phyloP scores from a whole-genome alignment of 2,797 vertebrate species.

The Chrosomus eos region DNA sequence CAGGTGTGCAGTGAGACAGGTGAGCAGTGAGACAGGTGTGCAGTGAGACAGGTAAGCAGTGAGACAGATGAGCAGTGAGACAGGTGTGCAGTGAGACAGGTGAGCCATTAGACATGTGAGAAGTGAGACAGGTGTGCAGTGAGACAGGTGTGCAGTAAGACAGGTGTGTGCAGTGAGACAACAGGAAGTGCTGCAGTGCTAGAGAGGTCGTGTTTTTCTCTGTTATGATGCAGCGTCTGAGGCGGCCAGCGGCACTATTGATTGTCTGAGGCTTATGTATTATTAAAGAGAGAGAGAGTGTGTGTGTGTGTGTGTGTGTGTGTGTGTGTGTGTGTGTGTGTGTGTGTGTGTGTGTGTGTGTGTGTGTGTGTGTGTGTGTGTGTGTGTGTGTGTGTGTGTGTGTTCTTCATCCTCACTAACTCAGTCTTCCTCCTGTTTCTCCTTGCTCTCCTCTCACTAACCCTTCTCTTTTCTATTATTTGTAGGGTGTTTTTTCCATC shows the following conservation, averaged over 20 bases:
- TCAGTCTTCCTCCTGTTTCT: background rate
- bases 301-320: background rate
- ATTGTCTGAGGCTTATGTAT: slow-evolving; percentile 37
- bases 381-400: no score
- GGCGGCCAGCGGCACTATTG: slow-evolving; percentile 20
- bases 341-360: background rate
- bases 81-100: no score
- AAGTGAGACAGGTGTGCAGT: no score
- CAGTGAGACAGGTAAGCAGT: no score
- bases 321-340: background rate
- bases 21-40: no score
- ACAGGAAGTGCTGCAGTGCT: background rate
- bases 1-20: no score
- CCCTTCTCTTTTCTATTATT: slow-evolving; percentile 1
- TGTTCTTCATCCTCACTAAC: background rate
- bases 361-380: background rate
- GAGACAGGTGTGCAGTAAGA: background rate
- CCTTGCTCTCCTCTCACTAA: background rate
- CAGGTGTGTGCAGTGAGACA: background rate
- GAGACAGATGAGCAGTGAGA: no score
- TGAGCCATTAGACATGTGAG: no score
- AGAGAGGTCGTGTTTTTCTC: slow-evolving; percentile 9
- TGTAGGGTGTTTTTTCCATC: background rate
- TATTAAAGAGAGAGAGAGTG: background rate
- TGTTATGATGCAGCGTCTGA: background rate